These are phyloP conservation scores for Gibbula magus DNA, from an alignment of 2,888 invertebrate genomes.

Conservation along the genomic window DNA sequence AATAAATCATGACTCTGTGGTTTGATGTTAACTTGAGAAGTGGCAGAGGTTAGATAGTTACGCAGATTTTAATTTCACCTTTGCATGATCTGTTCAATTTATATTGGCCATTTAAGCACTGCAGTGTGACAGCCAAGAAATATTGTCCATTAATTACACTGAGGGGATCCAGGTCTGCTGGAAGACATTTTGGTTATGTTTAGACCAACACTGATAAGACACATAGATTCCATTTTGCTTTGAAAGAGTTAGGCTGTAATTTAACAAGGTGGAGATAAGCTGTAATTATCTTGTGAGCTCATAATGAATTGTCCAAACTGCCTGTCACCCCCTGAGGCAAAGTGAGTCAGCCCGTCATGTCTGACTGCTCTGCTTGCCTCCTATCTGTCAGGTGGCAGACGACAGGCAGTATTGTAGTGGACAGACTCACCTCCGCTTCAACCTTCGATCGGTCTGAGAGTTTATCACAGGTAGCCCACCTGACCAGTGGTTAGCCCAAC, in stretches of 20 bases:
- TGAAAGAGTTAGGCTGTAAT: not conserved
- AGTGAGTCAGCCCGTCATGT: not conserved
- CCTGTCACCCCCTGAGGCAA: not conserved
- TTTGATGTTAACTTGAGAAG: not conserved
- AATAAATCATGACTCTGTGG: not conserved
- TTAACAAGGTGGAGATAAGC: not conserved
- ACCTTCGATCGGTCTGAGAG: not conserved
- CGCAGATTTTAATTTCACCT: not conserved
- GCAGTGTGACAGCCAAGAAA: no score
- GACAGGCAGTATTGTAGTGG: slow-evolving; percentile 5
- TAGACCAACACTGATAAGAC: no score
- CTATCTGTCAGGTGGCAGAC: slow-evolving; percentile 5
- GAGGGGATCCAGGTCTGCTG: no score
- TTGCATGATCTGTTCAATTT: slow-evolving; percentile 5
- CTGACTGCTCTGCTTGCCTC: not conserved
- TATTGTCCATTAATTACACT: no score
- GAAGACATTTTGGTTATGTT: no score
- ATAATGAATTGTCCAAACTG: not conserved
- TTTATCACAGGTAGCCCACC: not conserved
- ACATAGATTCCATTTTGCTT: no score
- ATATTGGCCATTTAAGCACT: not conserved
- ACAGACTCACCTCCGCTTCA: not conserved
- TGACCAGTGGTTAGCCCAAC: not conserved
- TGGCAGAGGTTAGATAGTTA: not conserved
- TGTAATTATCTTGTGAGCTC: not conserved